Percentiles rank a stretch among this genome's conserved stretches.
phyloP scores from a whole-genome alignment of 2,113 vertebrate genomes.

The Apistogramma diplotaenia region DNA sequence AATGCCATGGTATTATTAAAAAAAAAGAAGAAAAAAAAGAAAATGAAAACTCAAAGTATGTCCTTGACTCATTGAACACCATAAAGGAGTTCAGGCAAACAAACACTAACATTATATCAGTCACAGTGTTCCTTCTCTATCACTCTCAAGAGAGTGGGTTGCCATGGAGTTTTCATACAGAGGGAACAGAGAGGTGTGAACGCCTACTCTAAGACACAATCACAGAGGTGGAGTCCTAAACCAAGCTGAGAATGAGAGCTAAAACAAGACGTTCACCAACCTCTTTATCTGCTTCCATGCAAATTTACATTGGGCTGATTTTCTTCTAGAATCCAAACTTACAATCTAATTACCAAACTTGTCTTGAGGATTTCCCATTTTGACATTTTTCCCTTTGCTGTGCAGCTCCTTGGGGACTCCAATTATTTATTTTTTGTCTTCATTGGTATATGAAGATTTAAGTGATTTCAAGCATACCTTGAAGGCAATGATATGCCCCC shows the following conservation, averaged over 20 bases:
- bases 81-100: background rate
- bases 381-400: background rate
- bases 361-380: conserved; percentile 7
- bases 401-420: background rate
- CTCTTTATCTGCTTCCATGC: conserved; percentile 2
- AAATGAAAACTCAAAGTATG: background rate
- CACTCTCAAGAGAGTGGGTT: conserved; percentile 14
- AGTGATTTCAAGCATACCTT: conserved; percentile 6
- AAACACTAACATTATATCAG: conserved; percentile 10
- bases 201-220: conserved; percentile 35
- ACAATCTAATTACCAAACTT: conserved; percentile 12
- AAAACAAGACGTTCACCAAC: conserved; percentile 30
- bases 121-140: background rate
- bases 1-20: background rate
- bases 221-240: conserved; percentile 21
- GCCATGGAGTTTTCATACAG: conserved; percentile 45
- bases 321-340: conserved; percentile 12
- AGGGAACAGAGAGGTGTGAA: conserved; percentile 42
- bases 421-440: conserved; percentile 13
- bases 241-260: conserved; percentile 8
- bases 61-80: background rate
- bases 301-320: background rate
- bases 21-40: background rate
- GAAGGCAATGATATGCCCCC: background rate
- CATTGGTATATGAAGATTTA: conserved; percentile 21